These are phyloP conservation scores for Iguana delicatissima DNA, from an alignment of 2,797 vertebrate species.

Conservation along the genomic window DNA sequence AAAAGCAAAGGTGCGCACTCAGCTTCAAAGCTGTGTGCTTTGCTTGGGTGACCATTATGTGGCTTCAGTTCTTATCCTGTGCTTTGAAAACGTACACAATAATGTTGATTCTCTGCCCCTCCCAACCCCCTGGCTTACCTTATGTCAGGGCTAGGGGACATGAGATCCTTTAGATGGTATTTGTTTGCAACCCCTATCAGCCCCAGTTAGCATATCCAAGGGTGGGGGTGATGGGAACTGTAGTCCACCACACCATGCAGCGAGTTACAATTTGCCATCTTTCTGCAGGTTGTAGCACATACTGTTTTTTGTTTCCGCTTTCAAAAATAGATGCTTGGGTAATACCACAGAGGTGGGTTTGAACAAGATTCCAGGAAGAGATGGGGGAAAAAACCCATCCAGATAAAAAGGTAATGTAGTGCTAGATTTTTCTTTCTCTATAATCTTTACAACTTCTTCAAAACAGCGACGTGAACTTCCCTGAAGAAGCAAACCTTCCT, in stretches of 20 bases:
- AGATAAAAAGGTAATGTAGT: not conserved
- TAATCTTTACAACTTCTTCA: not conserved
- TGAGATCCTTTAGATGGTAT: not conserved
- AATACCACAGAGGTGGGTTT: not conserved
- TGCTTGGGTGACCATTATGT: not conserved
- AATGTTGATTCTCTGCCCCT: not conserved
- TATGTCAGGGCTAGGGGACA: not conserved
- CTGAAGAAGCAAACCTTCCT: not conserved
- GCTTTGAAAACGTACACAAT: not conserved
- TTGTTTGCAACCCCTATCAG: not conserved
- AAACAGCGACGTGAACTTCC: not conserved
- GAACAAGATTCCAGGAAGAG: not conserved
- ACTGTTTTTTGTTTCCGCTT: too few relatives aligned
- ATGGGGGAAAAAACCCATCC: too few relatives aligned
- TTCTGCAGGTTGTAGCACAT: too few relatives aligned
- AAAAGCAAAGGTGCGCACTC: not conserved
- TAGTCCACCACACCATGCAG: not conserved
- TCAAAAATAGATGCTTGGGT: not conserved
- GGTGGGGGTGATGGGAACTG: not conserved
- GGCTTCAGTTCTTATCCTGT: not conserved
- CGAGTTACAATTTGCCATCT: not conserved
- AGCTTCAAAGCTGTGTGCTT: not conserved
- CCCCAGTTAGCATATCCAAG: not conserved
- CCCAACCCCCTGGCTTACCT: not conserved
- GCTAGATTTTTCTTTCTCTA: not conserved